These are phyloP conservation scores for Drosophila imparisetae DNA, from an alignment of 2,888 invertebrate species.

Conservation along the genomic window DNA sequence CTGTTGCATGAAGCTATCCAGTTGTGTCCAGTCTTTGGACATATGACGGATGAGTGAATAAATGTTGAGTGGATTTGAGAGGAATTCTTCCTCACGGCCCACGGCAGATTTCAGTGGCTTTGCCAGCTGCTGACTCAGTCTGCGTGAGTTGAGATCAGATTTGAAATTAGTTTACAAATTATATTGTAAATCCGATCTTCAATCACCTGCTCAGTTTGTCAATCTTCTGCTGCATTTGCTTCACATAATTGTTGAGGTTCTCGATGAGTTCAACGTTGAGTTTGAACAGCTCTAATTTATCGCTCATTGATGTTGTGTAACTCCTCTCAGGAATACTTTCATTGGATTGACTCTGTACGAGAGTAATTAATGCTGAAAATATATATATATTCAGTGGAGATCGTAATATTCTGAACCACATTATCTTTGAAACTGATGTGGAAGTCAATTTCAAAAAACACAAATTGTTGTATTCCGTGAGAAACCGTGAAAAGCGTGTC, in stretches of 20 bases:
- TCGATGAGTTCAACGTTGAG: slow-evolving; percentile 20
- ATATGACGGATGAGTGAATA: slow-evolving; percentile 53
- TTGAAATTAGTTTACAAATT: background rate
- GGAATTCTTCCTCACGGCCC: slow-evolving; percentile 39
- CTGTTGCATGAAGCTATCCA: slow-evolving; percentile 28
- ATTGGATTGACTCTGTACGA: background rate
- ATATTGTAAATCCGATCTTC: rapidly evolving
- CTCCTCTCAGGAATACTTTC: background rate
- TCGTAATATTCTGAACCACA: background rate
- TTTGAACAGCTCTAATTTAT: slow-evolving; percentile 28
- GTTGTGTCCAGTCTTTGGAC: slow-evolving; percentile 41
- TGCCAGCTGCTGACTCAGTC: slow-evolving; percentile 30
- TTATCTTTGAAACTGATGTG: background rate
- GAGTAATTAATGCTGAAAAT: background rate
- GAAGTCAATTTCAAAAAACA: background rate
- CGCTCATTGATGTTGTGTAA: background rate
- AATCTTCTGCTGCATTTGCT: slow-evolving; percentile 24
- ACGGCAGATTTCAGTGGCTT: slow-evolving; percentile 20
- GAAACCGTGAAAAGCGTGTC: background rate
- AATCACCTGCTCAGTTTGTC: slow-evolving; percentile 23
- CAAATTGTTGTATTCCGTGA: background rate
- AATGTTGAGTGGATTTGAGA: slow-evolving; percentile 52
- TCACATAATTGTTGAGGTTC: slow-evolving; percentile 34
- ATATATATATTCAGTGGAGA: background rate
- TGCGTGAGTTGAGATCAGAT: background rate